phyloP scores from a whole-genome alignment of 2,113 vertebrate species.

The Peromyscus maniculatus region DNA sequence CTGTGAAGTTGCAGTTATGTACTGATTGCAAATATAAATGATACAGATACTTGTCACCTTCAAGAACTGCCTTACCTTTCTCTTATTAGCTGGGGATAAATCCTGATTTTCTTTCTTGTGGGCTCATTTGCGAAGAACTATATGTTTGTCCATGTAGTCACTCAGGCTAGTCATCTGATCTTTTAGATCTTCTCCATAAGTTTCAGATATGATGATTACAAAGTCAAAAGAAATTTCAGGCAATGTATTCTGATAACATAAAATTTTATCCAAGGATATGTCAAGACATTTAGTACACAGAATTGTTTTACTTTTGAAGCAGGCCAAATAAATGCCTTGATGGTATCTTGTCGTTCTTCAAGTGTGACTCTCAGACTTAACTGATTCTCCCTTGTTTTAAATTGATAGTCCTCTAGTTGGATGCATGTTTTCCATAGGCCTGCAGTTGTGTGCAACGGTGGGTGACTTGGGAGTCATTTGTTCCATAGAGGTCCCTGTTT shows the following conservation, averaged over 20 bases:
- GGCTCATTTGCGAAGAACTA: not conserved
- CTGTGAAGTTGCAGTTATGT: not conserved
- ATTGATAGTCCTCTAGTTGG: not conserved
- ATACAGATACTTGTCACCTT: not conserved
- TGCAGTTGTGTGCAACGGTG: not conserved
- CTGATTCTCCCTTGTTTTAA: not conserved
- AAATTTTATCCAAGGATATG: not conserved
- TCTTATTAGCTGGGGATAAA: not conserved
- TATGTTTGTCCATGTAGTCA: too few relatives aligned
- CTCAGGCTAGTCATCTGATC: not conserved
- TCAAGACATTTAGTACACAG: not conserved
- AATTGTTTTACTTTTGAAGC: not conserved
- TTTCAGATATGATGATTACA: not conserved
- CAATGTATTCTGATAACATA: not conserved
- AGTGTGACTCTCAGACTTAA: not conserved
- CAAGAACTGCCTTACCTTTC: not conserved
- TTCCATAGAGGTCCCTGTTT: not conserved
- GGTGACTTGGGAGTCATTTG: not conserved
- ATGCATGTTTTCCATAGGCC: too few relatives aligned
- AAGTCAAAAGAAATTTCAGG: not conserved
- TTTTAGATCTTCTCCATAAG: not conserved
- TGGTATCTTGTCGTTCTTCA: not conserved
- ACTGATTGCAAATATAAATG: too few relatives aligned
- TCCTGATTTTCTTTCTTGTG: not conserved
- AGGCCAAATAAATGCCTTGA: not conserved